Evolutionary conservation across 2,797 vertebrate species (phyloP).

Genomic region (Aldrovandia affinis): DNA sequence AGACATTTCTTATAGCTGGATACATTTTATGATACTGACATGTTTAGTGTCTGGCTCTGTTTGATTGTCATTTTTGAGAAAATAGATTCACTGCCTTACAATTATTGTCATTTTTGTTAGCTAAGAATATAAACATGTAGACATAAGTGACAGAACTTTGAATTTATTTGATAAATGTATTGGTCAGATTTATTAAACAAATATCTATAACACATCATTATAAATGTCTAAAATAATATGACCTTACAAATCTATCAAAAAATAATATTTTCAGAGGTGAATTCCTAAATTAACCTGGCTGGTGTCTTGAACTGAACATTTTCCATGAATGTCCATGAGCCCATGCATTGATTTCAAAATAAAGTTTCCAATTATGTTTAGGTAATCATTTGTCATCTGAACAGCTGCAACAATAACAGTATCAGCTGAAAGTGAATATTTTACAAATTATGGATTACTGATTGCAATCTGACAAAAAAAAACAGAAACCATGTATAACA

Average conservation of each 20-base stretch:
- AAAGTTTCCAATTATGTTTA: no score
- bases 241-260: neutral
- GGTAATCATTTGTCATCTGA: no score
- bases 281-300: neutral
- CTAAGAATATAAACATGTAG: neutral
- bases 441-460: neutral
- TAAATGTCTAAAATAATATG: neutral
- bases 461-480: neutral
- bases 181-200: no score
- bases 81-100: neutral
- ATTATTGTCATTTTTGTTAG: neutral
- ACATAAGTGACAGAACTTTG: neutral
- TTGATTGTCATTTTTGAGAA: neutral
- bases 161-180: neutral
- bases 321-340: no score
- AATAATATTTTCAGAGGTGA: neutral
- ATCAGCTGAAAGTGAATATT: neutral
- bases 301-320: neutral
- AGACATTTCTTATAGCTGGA: neutral
- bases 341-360: no score
- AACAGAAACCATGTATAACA: neutral
- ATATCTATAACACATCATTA: neutral
- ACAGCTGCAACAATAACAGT: no score
- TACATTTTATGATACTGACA: neutral
- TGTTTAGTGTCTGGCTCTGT: neutral